Base-by-base conservation (phyloP, 2,797 vertebrate species). In the Loriculus beryllinus region DNA sequence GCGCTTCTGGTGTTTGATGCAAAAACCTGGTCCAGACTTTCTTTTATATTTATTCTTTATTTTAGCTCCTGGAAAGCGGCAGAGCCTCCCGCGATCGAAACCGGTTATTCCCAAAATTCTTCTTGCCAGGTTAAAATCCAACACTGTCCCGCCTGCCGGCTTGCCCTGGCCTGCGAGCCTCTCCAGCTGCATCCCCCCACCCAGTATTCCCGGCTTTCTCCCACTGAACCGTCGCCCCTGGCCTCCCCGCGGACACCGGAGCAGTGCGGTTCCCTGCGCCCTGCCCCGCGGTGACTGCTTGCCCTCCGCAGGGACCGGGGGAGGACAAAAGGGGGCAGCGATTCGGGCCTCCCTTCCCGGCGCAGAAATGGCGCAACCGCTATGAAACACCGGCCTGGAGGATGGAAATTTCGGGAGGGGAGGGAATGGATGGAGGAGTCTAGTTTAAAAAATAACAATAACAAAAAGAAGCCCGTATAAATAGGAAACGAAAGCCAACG, bases 401-500 rank as follows among this genome's bases (percentile, higher is more conserved):
- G 88, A 75, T 82, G 93, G 64, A 91, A 91, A 88, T 21, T 84
- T 78, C 17, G 35, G 42, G 48, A 76, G 51, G 49, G 42, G 48
- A 81, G 51, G 49, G 70, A 42, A 79, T 35, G 82, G 64, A 82
- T 54, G 78, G 70, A 3, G 18, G 31, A 76, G 37, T 47, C 56
- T 80, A 78, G 77, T 93, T 70, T 22, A 93, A 95, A 90, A 90
- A 87, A 67, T 57, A 86, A 51, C 49, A 86, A 94, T 88, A 94
- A 94, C 70, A 80, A 82, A 91, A 79, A 62, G 79, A 74, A 82
- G 89, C 65, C 20, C 40, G 28, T 69, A 52, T 78, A 92, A 94
- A 95, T 81, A 95, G 94, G 92, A 96, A 96, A 91, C 77, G 85
- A 93, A 95, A 90, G 80, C 42, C 43, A 91, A 87, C 86, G 75